phyloP scores from a whole-genome alignment of 2,113 vertebrate genomes.

The Melanerpes aurifrons region DNA sequence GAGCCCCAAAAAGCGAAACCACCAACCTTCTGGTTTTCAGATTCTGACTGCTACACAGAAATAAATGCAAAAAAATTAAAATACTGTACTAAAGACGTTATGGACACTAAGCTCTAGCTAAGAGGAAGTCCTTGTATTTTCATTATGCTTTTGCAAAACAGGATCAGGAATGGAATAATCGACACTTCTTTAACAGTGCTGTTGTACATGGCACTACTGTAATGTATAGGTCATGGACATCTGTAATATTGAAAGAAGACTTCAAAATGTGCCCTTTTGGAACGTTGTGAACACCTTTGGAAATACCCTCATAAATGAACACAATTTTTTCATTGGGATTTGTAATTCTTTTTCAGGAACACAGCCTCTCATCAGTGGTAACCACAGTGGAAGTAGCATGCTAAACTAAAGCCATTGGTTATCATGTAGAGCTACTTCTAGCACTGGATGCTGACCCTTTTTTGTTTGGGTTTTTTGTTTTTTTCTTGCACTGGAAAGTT shows the following conservation, averaged over 20 bases:
- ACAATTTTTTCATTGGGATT: neutral
- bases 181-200: neutral
- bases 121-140: neutral
- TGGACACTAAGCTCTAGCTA: neutral
- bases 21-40: conserved; percentile 11
- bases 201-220: neutral
- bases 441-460: neutral
- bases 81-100: neutral
- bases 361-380: neutral
- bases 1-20: conserved; percentile 25
- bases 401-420: neutral
- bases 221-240: conserved; percentile 5
- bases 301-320: neutral
- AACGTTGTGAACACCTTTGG: conserved; percentile 14
- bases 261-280: conserved; percentile 46
- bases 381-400: conserved; percentile 30
- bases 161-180: neutral
- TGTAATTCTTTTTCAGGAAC: conserved; percentile 15
- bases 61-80: conserved; percentile 35
- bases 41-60: conserved; percentile 1
- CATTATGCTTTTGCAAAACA: neutral
- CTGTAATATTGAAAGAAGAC: conserved; percentile 1
- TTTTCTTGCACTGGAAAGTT: neutral
- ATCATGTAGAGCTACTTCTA: conserved; percentile 4
- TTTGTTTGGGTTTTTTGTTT: neutral